Base-by-base conservation (phyloP, 2,113 vertebrate species). In the Meleagris gallopavo region DNA sequence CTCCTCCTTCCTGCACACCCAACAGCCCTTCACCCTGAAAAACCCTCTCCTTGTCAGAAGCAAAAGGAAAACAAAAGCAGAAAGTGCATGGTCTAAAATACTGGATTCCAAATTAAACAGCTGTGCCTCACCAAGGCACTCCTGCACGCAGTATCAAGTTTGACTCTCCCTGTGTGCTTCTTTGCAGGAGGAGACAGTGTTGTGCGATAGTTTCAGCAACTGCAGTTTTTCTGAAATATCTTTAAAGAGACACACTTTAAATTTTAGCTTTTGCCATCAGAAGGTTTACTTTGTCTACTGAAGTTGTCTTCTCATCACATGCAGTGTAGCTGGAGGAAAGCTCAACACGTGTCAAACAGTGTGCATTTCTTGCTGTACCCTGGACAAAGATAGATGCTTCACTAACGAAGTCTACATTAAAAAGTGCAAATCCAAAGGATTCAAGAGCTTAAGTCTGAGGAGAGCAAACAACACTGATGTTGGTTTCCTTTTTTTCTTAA, bases 61-160 rank as follows among this genome's bases (percentile, higher is more conserved):
- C n/a, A 67, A 89, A 80, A 88, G 16, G 52, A 81, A 88, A 93
- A 72, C 15, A 79, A 87, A 89, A 17, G 21, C 45, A 50, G 85
- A 83, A 90, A 34, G 15, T 43, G 25, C 30, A 4, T n/a, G 11
- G 16, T 52, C 55, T 45, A 3, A 41, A 67, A 61, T 10, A 9
- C 25, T 76, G 16, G 10, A 69, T 66, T 84, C 24, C 48, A 76
- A 76, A 32, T 52, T 34, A 36, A 52, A 83, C 20, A 64, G 25
- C 34, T 60, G 22, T 7, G 17, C 38, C 52, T 81, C 46, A 74
- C 17, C 66, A 67, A 77, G 88, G 52, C 10, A 9, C 48, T 61
- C 30, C 54, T 10, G 24, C 29, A 43, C 2, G 43, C 22, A 80
- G 55, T 6, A 17, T 64, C 81, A 50, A 67, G 61, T 55, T 14